phyloP scores from a whole-genome alignment of 1,140 invertebrate genomes.

The Apis florea region DNA sequence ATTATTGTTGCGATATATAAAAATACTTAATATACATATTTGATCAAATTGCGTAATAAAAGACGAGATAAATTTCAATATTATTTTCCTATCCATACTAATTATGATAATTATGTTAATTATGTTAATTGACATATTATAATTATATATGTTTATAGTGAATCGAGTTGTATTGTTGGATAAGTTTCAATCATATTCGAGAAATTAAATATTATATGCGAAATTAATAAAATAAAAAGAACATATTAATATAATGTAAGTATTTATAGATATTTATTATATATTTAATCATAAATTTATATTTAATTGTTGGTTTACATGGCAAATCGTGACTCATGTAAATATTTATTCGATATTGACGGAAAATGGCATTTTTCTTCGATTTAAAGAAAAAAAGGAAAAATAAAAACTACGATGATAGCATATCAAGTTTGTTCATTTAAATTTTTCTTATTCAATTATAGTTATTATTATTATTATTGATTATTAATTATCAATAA shows the following conservation, averaged over 20 bases:
- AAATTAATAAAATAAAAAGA: no score
- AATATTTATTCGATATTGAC: no score
- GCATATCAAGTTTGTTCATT: not conserved
- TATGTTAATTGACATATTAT: not conserved
- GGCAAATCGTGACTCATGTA: no score
- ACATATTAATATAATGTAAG: no score
- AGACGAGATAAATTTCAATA: not conserved
- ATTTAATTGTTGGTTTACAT: no score
- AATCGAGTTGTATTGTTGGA: not conserved
- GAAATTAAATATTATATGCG: no score
- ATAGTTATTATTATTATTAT: constrained; percentile 27
- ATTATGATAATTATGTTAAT: no score
- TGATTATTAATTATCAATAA: constrained; percentile 30
- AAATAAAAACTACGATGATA: no score
- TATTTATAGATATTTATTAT: no score
- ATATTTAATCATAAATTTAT: no score
- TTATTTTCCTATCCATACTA: not conserved
- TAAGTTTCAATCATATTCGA: not conserved
- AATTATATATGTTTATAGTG: not conserved
- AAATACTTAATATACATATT: not conserved
- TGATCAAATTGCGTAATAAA: not conserved
- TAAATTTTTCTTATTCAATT: constrained; percentile 22
- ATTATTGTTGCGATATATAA: not conserved
- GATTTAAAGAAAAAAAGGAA: no score
- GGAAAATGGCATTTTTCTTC: no score